Evolutionary conservation across 1,140 invertebrate genomes (phyloP).

Genomic region (Sarcophaga peregrina): DNA sequence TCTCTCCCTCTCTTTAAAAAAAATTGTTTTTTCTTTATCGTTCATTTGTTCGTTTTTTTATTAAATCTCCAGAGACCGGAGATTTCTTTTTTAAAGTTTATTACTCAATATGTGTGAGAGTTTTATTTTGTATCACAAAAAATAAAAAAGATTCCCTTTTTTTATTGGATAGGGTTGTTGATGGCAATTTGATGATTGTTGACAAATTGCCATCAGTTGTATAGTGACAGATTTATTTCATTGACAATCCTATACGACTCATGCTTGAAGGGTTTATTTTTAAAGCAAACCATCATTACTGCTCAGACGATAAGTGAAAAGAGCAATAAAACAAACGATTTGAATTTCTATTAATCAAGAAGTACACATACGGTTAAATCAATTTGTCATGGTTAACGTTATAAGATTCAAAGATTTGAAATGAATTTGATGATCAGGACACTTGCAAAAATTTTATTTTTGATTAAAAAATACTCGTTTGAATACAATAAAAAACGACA

Average conservation of each 20-base stretch:
- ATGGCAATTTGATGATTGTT: conserved; percentile 33
- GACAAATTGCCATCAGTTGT: conserved; percentile 43
- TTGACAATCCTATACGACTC: conserved; percentile 31
- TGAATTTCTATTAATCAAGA: no score
- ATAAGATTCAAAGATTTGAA: no score
- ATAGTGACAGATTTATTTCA: conserved; percentile 39
- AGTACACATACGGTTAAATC: no score
- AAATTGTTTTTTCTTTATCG: conserved; percentile 31
- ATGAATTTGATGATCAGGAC: no score
- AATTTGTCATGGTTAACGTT: no score
- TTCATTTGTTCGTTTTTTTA: conserved; percentile 11
- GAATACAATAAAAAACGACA: no score
- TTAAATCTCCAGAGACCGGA: conserved; percentile 27
- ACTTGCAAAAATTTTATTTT: no score
- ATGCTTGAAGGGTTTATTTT: neutral
- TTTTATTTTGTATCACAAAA: conserved; percentile 5
- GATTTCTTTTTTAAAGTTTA: neutral
- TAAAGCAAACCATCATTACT: neutral
- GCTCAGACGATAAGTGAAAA: no score
- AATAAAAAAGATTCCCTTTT: no score
- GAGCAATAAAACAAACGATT: no score
- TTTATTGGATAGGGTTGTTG: neutral
- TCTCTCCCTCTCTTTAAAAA: neutral
- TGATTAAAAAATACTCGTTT: no score
- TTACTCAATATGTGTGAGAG: conserved; percentile 36